Base-by-base conservation (phyloP, 2,888 invertebrate genomes). In the Herminia tarsipennalis region DNA sequence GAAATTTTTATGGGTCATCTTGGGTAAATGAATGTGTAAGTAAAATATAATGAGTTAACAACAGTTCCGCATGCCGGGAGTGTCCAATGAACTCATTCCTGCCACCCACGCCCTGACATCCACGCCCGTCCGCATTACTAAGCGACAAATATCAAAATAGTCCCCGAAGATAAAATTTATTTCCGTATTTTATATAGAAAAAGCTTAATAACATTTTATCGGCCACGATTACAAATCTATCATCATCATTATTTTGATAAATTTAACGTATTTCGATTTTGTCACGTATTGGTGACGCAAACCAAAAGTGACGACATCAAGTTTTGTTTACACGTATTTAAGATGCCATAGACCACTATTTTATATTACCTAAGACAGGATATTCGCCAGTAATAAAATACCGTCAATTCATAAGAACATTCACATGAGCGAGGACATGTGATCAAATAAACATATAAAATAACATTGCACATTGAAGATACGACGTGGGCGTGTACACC, bases 1-100 rank as follows among this genome's bases (percentile, higher is more conserved):
- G 5, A 12, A 3, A 29, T 16, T 16, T n/a, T 9, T 1, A 13
- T n/a, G n/a, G n/a, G 12, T n/a, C 27, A 10, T 17, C 40, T 50
- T 33, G 24, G 1, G 32, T 50, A 30, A 35, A 52, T 56, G 33
- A 35, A 52, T 56, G 33, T 40, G 52, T 67, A 56, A 59, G 65
- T 51, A 61, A 27, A 58, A 62, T 60, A 37, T 47, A 57, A 38
- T 60, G 35, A 46, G 56, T 66, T 70, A 67, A 71, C 60, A 71
- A 70, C 74, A 70, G 74, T 87, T 88, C 88, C 88, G 88, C 86
- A 78, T 88, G 64, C 86, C 86, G 76, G 76, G 75, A 76, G 70
- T 81, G 85, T 83, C 81, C 83, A 77, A 75, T 85, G 84, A 82
- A 82, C 85, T 80, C 83, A 73, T 81, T 81, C 73, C 71, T 63